Evolutionary conservation across 2,113 vertebrate genomes (phyloP).

Genomic region (Ranitomeya variabilis): DNA sequence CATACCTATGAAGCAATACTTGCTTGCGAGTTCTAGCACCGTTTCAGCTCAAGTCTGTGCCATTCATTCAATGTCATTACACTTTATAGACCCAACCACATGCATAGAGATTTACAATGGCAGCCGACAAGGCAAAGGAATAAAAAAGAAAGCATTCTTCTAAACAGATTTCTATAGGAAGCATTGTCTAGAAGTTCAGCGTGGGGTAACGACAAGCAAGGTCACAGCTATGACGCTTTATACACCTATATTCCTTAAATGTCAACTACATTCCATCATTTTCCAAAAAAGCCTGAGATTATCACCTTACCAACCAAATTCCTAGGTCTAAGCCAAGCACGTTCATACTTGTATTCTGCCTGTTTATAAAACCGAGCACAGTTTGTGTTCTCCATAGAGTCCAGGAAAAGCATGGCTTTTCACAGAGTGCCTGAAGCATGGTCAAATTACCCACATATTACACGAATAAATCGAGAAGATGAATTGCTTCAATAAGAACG

Average conservation of each 20-base stretch:
- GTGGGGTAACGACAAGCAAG: neutral
- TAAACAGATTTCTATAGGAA: neutral
- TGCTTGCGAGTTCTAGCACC: neutral
- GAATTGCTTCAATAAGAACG: slow-evolving; percentile 10
- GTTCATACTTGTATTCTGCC: slow-evolving; percentile 31
- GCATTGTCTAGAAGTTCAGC: neutral
- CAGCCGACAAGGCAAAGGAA: neutral
- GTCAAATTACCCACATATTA: slow-evolving; percentile 6
- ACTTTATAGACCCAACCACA: neutral
- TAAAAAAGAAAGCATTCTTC: neutral
- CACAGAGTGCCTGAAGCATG: neutral
- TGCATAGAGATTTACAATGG: too few species aligned
- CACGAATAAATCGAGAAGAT: slow-evolving; percentile 31
- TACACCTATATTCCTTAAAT: slow-evolving; percentile 1
- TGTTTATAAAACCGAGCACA: slow-evolving; percentile 4
- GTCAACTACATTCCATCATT: slow-evolving; percentile 1
- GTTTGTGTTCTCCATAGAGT: neutral
- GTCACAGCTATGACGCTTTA: neutral
- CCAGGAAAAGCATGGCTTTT: neutral
- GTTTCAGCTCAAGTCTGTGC: neutral
- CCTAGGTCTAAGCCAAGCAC: slow-evolving; percentile 26
- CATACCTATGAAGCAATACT: neutral
- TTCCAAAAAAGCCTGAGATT: slow-evolving; percentile 30
- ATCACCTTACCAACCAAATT: slow-evolving; percentile 36
- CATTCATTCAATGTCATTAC: neutral